These are phyloP conservation scores for Coturnix japonica DNA, from an alignment of 2,113 vertebrate species.

Conservation along the genomic window DNA sequence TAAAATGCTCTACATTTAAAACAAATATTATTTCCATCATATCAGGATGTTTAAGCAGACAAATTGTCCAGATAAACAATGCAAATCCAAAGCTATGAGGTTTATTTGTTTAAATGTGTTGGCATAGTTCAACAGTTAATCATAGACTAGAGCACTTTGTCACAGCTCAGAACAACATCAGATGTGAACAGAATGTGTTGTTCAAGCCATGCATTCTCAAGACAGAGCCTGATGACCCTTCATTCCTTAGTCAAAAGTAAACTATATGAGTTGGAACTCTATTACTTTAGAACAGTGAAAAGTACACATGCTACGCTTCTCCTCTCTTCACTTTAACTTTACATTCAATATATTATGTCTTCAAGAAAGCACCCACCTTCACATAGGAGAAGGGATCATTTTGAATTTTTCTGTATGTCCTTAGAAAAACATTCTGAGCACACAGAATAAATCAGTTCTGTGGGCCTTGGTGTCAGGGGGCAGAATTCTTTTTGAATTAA, in stretches of 20 bases:
- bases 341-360: neutral
- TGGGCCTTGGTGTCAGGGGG: neutral
- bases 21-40: neutral
- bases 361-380: neutral
- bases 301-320: neutral
- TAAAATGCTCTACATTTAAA: neutral
- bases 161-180: neutral
- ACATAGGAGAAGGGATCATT: neutral
- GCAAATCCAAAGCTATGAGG: neutral
- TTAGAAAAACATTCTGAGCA: neutral
- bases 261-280: neutral
- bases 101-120: neutral
- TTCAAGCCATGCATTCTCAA: neutral
- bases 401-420: neutral
- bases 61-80: neutral
- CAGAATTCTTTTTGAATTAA: neutral
- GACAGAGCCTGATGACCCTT: neutral
- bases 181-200: fast-evolving
- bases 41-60: neutral
- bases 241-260: neutral
- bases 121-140: fast-evolving
- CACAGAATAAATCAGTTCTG: neutral
- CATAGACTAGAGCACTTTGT: neutral
- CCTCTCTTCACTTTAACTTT: neutral
- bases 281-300: neutral